Conservation (phyloP, 2,113 vertebrate genomes). For the Eleginops maclovinus region DNA sequence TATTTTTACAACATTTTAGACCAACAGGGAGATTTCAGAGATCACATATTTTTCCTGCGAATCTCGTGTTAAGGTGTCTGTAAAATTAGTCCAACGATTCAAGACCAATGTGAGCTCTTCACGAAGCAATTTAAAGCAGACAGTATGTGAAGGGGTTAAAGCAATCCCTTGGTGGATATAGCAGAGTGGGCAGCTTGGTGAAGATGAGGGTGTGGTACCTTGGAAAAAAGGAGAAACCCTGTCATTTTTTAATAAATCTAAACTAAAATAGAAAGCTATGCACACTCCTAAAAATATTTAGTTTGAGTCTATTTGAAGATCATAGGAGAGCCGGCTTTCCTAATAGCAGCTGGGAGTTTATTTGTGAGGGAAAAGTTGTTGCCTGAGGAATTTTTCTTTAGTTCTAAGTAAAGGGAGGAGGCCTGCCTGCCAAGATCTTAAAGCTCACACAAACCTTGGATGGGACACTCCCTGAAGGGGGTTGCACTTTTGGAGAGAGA, state of each 20-base stretch:
- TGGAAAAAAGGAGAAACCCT: neutral
- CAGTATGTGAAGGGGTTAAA: no score
- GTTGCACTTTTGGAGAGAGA: constrained; percentile 29
- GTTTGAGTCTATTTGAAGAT: constrained; percentile 16
- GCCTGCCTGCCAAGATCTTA: constrained; percentile 17
- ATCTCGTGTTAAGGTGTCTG: neutral
- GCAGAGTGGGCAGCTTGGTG: neutral
- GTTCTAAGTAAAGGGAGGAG: neutral
- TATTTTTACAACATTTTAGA: neutral
- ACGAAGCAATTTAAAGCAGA: no score
- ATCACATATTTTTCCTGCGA: neutral
- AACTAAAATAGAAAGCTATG: neutral
- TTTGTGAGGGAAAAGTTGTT: neutral
- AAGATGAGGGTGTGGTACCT: neutral
- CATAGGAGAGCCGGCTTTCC: neutral
- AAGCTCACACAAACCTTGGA: constrained; percentile 29
- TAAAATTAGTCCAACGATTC: neutral
- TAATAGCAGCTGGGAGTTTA: constrained; percentile 9
- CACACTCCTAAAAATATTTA: neutral
- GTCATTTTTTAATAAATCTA: neutral
- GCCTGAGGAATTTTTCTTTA: constrained; percentile 20
- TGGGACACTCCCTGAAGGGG: constrained; percentile 41
- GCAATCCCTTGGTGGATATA: no score
- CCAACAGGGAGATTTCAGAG: neutral
- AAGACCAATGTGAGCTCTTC: neutral